Evolutionary conservation across 2,797 vertebrate genomes (phyloP).

Genomic region (Tenualosa thibaudeaui): DNA sequence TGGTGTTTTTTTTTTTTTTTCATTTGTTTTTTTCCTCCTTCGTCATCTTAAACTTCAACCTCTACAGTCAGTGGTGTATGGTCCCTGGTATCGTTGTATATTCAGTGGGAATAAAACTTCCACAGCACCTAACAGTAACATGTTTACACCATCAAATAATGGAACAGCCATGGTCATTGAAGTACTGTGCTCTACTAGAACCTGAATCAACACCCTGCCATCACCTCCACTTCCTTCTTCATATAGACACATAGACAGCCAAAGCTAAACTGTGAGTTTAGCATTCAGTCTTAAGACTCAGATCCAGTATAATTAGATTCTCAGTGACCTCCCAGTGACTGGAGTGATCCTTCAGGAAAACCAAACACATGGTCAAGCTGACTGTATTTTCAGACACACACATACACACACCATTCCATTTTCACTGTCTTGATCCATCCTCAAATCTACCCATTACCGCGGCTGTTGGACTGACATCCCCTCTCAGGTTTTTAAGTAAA

Average conservation of each 20-base stretch:
- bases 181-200: neutral
- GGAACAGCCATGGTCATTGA: neutral
- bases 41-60: neutral
- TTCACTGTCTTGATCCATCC: too few relatives aligned
- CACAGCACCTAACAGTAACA: neutral
- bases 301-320: too few relatives aligned
- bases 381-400: too few relatives aligned
- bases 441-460: neutral
- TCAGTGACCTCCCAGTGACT: neutral
- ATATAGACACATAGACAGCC: neutral
- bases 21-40: neutral
- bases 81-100: neutral
- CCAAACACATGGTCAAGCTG: too few relatives aligned
- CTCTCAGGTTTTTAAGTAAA: neutral
- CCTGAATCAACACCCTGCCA: neutral
- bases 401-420: too few relatives aligned
- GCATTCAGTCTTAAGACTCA: too few relatives aligned
- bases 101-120: neutral
- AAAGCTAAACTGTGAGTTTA: neutral
- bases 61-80: neutral
- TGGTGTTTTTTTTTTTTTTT: constrained; percentile 24
- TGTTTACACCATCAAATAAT: too few relatives aligned
- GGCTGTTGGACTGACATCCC: neutral
- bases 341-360: neutral
- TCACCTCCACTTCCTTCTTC: neutral